Evolutionary conservation across 1,140 invertebrate species (phyloP), one percentile per base, ranked within the genome.

Genomic region (Philaenus spumarius): DNA sequence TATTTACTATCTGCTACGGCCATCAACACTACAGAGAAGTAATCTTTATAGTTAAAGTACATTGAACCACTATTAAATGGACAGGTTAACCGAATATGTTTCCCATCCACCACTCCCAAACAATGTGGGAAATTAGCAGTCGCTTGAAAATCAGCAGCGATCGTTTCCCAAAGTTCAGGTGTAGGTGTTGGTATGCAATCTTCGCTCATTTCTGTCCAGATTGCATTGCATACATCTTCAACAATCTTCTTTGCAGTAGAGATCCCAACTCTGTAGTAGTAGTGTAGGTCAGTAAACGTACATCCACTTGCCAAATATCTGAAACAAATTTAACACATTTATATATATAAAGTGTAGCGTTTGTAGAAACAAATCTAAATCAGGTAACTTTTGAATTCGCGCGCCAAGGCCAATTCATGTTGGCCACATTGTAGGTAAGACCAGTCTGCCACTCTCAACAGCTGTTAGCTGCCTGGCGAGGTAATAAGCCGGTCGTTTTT

Each of bases 21-120:
- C 47, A 75, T 60, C 42, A 78, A 59, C 30, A 77, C 71, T 23
- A 76, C 66, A 43, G 70, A 72, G 50, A 47, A 75, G 52, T 60
- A 68, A 1, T 64, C 59, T 62, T 78, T 77, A 54, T 76, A 75
- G 59, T 77, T 78, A 53, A 67, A 71, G 63, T 66, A 75, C 51
- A 65, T 22, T 0, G 66, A 67, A 42, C 69, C 69, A 61, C 55
- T 60, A 12, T 65, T 60, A 23, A 58, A 46, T 7, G 70, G 71
- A 40, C 40, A 46, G 55, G 57, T 58, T 12, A 73, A 62, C 9
- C 53, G 43, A 6, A 75, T 59, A 64, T 72, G 69, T 54, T 73
- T 75, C 9, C 69, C 71, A 62, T 78, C 74, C 6, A 79, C 62
- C 2, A 72, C 72, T 23, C 71, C 73, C 30, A 76, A 56, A 61